These are phyloP conservation scores for Diachasma alloeum DNA, from an alignment of 1,140 invertebrate genomes.

Conservation along the genomic window DNA sequence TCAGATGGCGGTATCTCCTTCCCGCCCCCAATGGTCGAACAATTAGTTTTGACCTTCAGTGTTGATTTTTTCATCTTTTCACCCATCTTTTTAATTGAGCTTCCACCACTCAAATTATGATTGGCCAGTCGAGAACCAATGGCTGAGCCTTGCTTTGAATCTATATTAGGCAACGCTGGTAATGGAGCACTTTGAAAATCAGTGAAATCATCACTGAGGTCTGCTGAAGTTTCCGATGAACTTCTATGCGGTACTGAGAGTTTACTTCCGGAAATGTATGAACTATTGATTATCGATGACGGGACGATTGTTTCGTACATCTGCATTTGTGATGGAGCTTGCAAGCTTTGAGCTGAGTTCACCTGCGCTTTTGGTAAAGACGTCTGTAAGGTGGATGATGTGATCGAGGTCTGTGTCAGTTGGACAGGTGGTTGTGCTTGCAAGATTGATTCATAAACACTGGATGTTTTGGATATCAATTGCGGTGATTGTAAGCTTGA, in stretches of 20 bases:
- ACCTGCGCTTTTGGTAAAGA: background rate
- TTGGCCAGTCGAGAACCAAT: slow-evolving; percentile 66
- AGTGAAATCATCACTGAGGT: slow-evolving; percentile 66
- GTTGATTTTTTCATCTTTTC: slow-evolving; percentile 42
- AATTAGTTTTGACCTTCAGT: background rate
- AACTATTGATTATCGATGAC: slow-evolving; percentile 16
- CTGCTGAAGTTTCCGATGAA: slow-evolving; percentile 36
- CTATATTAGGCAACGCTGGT: slow-evolving; percentile 48
- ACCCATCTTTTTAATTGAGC: slow-evolving; percentile 47
- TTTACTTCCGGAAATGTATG: background rate
- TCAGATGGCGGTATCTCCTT: slow-evolving; percentile 27
- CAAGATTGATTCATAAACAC: background rate
- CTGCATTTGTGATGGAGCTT: background rate
- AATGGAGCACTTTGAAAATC: slow-evolving; percentile 69
- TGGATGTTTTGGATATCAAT: background rate
- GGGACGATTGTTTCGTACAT: slow-evolving; percentile 11
- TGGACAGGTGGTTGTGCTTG: background rate
- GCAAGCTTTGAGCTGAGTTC: background rate
- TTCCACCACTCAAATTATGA: slow-evolving; percentile 64
- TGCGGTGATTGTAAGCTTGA: background rate
- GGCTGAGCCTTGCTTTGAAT: slow-evolving; percentile 58
- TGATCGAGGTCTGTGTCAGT: background rate
- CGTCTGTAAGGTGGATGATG: background rate
- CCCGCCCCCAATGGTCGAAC: background rate
- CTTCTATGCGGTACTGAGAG: slow-evolving; percentile 5